Conservation (phyloP, 2,113 vertebrate genomes). For the Xyrauchen texanus region DNA sequence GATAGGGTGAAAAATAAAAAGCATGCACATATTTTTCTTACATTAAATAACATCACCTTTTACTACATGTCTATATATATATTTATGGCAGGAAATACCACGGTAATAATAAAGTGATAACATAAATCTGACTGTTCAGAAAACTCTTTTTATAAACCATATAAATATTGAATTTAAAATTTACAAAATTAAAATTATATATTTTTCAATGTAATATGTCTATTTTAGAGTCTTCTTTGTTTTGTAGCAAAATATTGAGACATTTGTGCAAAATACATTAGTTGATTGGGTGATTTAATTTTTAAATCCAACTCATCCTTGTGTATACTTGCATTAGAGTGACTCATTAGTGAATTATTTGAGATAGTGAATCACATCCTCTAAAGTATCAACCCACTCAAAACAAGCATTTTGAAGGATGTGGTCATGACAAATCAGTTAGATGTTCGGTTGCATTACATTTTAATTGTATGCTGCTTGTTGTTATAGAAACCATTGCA, state of each 20-base stretch:
- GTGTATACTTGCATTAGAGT: conserved; percentile 14
- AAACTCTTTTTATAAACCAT: no score
- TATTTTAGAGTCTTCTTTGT: no score
- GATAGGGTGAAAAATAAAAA: no score
- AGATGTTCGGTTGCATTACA: not conserved
- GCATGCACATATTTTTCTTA: not conserved
- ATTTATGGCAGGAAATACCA: conserved; percentile 22
- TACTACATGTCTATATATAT: conserved; percentile 10
- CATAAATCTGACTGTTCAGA: no score
- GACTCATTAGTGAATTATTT: conserved; percentile 57
- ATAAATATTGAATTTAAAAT: no score
- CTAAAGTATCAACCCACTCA: conserved; percentile 58
- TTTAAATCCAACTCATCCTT: conserved; percentile 14
- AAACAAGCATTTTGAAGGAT: conserved; percentile 67
- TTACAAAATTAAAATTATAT: no score
- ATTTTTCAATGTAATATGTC: no score
- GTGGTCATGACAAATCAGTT: conserved; percentile 57
- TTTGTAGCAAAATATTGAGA: not conserved
- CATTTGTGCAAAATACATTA: not conserved
- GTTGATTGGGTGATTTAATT: not conserved
- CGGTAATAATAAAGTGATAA: not conserved
- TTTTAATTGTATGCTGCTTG: not conserved
- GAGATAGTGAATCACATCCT: conserved; percentile 74
- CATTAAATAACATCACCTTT: conserved; percentile 4
- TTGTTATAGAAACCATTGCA: conserved; percentile 6